Conservation (phyloP, 2,888 invertebrate species). For the Phortica okadai region DNA sequence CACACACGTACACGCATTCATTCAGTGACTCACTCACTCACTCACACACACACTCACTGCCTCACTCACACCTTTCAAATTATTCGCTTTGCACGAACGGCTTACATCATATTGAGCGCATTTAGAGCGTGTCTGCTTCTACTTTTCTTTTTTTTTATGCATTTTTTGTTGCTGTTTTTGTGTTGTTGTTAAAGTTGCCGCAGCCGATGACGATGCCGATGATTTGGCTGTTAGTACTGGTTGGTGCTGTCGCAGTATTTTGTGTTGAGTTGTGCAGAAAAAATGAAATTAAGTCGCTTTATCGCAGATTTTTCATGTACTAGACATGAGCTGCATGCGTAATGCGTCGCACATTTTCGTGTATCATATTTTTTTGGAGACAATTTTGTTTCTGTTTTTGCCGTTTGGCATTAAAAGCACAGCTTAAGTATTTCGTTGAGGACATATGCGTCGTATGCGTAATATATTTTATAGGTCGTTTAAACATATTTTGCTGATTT, state of each 20-base stretch:
- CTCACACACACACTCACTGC: no score
- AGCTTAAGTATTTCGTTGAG: not conserved
- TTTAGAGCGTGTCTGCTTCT: not conserved
- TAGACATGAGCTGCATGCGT: not conserved
- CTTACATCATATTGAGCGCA: not conserved
- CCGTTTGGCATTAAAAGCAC: not conserved
- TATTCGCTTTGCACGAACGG: not conserved
- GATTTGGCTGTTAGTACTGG: not conserved
- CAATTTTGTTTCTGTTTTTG: not conserved
- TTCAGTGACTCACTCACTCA: no score
- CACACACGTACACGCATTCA: not conserved
- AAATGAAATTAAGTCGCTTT: conserved; percentile 17
- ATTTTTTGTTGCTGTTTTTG: not conserved
- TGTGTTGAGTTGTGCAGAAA: not conserved
- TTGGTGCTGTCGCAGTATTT: not conserved
- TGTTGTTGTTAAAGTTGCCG: not conserved
- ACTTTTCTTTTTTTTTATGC: not conserved
- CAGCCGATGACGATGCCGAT: no score
- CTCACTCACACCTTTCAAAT: not conserved
- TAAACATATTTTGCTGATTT: not conserved
- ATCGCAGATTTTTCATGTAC: conserved; percentile 16
- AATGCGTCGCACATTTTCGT: not conserved
- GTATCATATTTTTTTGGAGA: not conserved
- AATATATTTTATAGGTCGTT: not conserved
- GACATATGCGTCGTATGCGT: not conserved